Evolutionary conservation across 2,797 vertebrate species (phyloP).

Genomic region (Acomys russatus): DNA sequence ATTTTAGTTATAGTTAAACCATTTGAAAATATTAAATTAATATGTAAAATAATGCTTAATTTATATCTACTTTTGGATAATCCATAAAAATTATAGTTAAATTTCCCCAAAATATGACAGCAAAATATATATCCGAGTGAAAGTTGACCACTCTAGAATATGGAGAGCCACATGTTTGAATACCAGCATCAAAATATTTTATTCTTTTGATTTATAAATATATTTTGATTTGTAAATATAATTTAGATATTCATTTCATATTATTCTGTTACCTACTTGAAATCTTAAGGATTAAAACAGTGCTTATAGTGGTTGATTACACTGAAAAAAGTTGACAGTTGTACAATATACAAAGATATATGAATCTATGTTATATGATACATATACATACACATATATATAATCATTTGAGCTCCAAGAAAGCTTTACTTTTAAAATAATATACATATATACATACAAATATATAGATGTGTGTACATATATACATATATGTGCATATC

Average conservation of each 20-base stretch:
- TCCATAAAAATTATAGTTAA: neutral
- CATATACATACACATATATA: neutral
- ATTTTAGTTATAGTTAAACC: neutral
- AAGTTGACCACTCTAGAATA: neutral
- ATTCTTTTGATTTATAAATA: constrained; percentile 10
- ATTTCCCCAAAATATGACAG: neutral
- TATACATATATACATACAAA: neutral
- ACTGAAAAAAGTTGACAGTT: constrained; percentile 14
- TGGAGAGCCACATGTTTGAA: neutral
- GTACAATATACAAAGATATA: neutral
- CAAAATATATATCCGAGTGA: neutral
- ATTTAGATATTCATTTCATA: neutral
- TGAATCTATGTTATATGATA: neutral
- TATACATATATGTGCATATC: too few species aligned
- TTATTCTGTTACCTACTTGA: neutral
- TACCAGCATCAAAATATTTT: neutral
- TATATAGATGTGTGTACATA: neutral
- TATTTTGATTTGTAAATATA: neutral
- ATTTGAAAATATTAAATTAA: neutral
- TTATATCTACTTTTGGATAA: constrained; percentile 1
- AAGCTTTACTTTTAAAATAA: neutral
- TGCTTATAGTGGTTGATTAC: neutral
- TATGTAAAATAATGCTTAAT: neutral
- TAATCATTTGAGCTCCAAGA: constrained; percentile 22
- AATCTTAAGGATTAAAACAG: neutral